Percentiles rank a stretch among this genome's conserved stretches.
phyloP scores from a whole-genome alignment of 2,113 vertebrate species.

The Collichthys lucidus region DNA sequence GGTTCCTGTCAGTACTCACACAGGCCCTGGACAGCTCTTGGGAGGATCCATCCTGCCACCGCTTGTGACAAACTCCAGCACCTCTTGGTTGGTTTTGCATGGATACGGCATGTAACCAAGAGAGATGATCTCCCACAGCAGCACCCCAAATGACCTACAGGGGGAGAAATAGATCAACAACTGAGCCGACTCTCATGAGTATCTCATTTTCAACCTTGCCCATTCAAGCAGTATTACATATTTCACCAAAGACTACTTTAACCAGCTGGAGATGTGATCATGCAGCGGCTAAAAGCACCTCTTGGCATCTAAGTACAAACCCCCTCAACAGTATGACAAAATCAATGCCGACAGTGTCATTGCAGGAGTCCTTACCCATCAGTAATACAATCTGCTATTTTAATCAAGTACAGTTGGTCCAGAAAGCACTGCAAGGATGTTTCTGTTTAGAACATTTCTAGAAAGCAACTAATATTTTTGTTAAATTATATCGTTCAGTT shows the following conservation, averaged over 20 bases:
- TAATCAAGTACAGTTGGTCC: neutral
- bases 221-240: neutral
- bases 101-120: constrained; percentile 95
- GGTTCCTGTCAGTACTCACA: constrained; percentile 84
- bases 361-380: neutral
- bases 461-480: neutral
- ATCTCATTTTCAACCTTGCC: neutral
- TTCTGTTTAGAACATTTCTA: neutral
- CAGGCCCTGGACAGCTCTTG: constrained; percentile 91
- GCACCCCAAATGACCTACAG: constrained; percentile 94
- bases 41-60: constrained; percentile 93
- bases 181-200: neutral
- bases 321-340: neutral
- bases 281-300: neutral
- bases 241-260: neutral
- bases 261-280: neutral
- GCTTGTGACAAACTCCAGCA: constrained; percentile 91
- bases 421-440: neutral
- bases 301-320: neutral
- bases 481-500: neutral
- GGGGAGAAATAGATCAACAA: constrained; percentile 69
- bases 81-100: constrained; percentile 93
- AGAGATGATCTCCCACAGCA: constrained; percentile 96
- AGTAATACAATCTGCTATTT: too few species aligned
- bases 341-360: neutral